A percentile compares a stretch with the other conserved stretches of the same genome.
These are phyloP conservation scores for Lasioglossum leucozonium DNA, from an alignment of 2,888 invertebrate genomes.

Conservation along the genomic window DNA sequence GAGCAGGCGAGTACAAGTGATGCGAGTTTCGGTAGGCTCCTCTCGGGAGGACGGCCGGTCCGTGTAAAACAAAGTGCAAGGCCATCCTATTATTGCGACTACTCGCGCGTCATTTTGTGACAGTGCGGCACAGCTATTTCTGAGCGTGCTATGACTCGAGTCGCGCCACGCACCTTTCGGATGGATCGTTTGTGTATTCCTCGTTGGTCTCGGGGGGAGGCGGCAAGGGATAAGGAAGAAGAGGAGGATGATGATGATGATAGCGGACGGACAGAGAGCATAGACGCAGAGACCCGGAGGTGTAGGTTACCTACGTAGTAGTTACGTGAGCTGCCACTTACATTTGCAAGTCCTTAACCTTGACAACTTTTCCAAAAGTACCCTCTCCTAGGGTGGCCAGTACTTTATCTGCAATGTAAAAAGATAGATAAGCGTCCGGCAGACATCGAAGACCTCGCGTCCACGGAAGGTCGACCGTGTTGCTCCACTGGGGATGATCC, in stretches of 20 bases:
- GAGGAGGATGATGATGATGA: background rate
- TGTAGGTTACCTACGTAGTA: conserved; percentile 66
- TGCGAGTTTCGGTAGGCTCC: conserved; percentile 39
- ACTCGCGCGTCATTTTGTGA: conserved; percentile 76
- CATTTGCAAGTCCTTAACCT: conserved; percentile 98
- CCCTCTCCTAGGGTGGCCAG: conserved; percentile 99
- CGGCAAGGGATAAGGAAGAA: background rate
- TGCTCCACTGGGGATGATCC: conserved; percentile 24
- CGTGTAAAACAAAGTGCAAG: conserved; percentile 78
- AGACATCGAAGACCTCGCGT: conserved; percentile 75
- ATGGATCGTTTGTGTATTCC: conserved; percentile 38
- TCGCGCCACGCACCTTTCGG: conserved; percentile 59
- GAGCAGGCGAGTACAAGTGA: background rate
- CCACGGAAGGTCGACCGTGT: conserved; percentile 62
- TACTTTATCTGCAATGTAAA: conserved; percentile 97
- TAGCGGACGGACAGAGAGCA: background rate
- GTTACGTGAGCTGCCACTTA: conserved; percentile 86
- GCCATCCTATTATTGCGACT: conserved; percentile 79
- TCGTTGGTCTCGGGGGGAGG: conserved; percentile 3
- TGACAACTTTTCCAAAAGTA: conserved; percentile 99
- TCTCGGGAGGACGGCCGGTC: conserved; percentile 61
- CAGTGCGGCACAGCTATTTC: conserved; percentile 73
- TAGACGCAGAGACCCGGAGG: conserved; percentile 34
- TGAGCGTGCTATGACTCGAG: conserved; percentile 60
- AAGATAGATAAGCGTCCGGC: conserved; percentile 82